A percentile compares a stretch with the other conserved stretches of the same genome.
phyloP scores from a whole-genome alignment of 2,797 vertebrate genomes.

The Crenichthys baileyi region DNA sequence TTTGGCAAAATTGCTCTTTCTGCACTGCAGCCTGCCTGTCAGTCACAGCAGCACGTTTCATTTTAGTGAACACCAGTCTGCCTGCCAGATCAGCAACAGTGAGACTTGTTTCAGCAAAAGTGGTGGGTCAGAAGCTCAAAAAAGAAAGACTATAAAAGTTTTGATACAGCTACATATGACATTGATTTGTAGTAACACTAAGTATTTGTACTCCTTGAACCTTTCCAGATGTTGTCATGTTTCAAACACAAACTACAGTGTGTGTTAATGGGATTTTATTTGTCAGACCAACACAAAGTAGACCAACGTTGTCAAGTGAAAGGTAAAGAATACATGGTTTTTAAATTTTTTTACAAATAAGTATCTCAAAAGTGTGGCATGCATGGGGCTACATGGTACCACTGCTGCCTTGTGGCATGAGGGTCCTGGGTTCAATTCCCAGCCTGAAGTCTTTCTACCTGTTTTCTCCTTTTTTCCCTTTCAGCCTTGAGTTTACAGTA shows the following conservation, averaged over 20 bases:
- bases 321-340: neutral
- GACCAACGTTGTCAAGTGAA: neutral
- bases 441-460: no score
- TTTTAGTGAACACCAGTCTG: conserved; percentile 30
- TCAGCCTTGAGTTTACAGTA: no score
- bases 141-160: neutral
- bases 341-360: neutral
- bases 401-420: neutral
- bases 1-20: conserved; percentile 55
- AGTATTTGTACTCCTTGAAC: neutral
- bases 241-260: neutral
- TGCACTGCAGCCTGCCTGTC: conserved; percentile 67
- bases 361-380: neutral
- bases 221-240: neutral
- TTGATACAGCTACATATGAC: neutral
- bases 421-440: no score
- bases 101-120: conserved; percentile 41
- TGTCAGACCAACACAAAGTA: neutral
- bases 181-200: neutral
- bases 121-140: conserved; percentile 2
- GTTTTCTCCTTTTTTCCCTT: no score
- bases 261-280: neutral
- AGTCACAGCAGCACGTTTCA: conserved; percentile 57
- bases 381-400: neutral
- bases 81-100: conserved; percentile 45